Base-by-base conservation (phyloP, 2,797 vertebrate genomes). In the Sandelia bainsii region DNA sequence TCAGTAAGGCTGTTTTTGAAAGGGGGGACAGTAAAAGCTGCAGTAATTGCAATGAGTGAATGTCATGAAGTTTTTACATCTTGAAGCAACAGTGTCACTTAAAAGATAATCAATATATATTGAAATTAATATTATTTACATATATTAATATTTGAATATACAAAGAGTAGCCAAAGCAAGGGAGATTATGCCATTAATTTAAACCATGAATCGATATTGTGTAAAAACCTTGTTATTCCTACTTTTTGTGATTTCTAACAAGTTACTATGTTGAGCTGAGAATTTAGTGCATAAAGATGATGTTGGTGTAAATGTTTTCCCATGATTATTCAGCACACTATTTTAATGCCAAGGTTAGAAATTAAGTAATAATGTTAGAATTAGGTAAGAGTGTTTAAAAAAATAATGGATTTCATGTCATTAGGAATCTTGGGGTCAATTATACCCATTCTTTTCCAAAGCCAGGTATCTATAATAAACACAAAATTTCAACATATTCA, bases 371-470 rank as follows among this genome's bases (percentile, higher is more conserved):
- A 57, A 25, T 61, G 57, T 72, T 46, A 39, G 29, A 74, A 62
- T 51, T 65, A 5, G 48, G 13, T 53, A 56, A 70, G 61, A 52
- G 57, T 52, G 46, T 67, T 19, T 66, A 57, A 75, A 39, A 67
- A 77, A 71, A 69, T 57, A 61, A 51, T 40, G 2, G 17, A 42
- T 60, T 76, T 69, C 5, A 59, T 75, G 51, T 54, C 68, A 72
- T 44, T 44, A 44, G 59, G 72, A 82, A 75, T 70, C 49, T 73
- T 66, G 71, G 72, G 84, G 58, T 84, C 56, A 65, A 46, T 73
- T 58, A 34, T 19, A 13, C 14, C 3, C 39, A 16, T 7, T 6
- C 32, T 34, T 34, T n/a, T n/a, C n/a, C n/a, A 4, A 39, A 45
- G 42, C 17, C 42, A 19, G 42, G 6, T 46, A 46, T n/a, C 2